Percentiles rank a stretch among this genome's conserved stretches.
phyloP scores from a whole-genome alignment of 2,797 vertebrate genomes.

The Sebastolobus altivelis region DNA sequence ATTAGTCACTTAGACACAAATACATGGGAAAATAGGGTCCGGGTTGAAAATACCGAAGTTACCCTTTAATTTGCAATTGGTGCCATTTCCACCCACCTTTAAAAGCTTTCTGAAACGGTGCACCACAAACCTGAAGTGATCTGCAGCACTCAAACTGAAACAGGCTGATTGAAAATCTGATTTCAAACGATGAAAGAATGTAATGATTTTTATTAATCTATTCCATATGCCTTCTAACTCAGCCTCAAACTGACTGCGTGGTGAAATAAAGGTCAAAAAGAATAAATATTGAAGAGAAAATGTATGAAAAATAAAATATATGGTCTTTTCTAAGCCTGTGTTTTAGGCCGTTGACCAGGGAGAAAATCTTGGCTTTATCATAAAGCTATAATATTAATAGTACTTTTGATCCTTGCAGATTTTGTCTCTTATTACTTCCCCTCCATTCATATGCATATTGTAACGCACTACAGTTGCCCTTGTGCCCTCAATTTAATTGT shows the following conservation, averaged over 20 bases:
- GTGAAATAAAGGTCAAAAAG: not conserved
- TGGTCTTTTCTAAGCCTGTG: not conserved
- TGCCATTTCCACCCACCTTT: not conserved
- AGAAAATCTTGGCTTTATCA: not conserved
- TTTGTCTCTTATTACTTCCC: not conserved
- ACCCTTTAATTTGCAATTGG: not conserved
- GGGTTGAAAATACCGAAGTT: not conserved
- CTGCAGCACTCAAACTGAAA: not conserved
- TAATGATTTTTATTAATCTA: not conserved
- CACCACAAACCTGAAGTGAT: not conserved
- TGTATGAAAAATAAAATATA: not conserved
- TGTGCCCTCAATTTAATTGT: constrained; percentile 28
- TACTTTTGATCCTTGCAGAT: not conserved
- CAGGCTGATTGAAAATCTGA: not conserved
- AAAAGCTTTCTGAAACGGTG: not conserved
- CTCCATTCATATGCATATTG: constrained; percentile 23
- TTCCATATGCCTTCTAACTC: not conserved
- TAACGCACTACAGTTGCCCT: not conserved
- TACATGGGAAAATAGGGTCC: not conserved
- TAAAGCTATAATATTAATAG: not conserved
- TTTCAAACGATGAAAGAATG: not conserved
- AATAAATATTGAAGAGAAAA: not conserved
- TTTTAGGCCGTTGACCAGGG: not conserved
- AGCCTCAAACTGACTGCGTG: not conserved
- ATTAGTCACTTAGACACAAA: not conserved